Evolutionary conservation across 2,113 vertebrate species (phyloP).

Genomic region (Solea senegalensis): DNA sequence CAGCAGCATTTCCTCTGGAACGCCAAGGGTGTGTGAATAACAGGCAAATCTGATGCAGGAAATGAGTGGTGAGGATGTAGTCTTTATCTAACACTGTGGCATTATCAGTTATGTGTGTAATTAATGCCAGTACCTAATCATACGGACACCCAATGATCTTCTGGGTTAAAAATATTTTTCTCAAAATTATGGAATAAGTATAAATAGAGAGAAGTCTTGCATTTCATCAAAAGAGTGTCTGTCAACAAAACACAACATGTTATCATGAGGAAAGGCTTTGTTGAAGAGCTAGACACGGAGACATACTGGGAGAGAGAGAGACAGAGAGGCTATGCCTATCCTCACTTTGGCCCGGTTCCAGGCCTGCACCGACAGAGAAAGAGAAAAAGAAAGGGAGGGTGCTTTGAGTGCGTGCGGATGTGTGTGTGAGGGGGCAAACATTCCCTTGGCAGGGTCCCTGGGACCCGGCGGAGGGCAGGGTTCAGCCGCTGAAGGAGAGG

Average conservation of each 20-base stretch:
- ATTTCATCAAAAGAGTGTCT: conserved; percentile 20
- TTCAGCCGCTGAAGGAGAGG: conserved; percentile 79
- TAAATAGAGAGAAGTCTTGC: conserved; percentile 2
- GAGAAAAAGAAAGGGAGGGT: conserved; percentile 46
- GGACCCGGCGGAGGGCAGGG: conserved; percentile 74
- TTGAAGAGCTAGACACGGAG: conserved; percentile 38
- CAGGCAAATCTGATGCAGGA: too few relatives aligned
- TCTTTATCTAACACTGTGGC: too few relatives aligned
- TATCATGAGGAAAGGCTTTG: conserved; percentile 23
- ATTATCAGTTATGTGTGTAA: too few relatives aligned
- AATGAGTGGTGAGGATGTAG: too few relatives aligned
- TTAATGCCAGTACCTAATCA: too few relatives aligned
- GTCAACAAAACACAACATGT: conserved; percentile 7
- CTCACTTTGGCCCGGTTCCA: conserved; percentile 64
- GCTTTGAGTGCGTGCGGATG: conserved; percentile 22
- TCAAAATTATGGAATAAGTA: neutral
- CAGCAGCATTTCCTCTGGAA: too few relatives aligned
- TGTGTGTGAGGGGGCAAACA: conserved; percentile 45
- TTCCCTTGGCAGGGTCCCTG: conserved; percentile 72
- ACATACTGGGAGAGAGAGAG: conserved; percentile 26
- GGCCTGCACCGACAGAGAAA: conserved; percentile 48
- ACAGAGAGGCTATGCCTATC: conserved; percentile 52
- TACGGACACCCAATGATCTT: too few relatives aligned
- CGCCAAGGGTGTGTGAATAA: too few relatives aligned
- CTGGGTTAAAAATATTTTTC: too few relatives aligned